Evolutionary conservation across 1,140 invertebrate genomes (phyloP), one percentile per base, ranked within the genome.

Genomic region (Tetranychus cinnabarinus): DNA sequence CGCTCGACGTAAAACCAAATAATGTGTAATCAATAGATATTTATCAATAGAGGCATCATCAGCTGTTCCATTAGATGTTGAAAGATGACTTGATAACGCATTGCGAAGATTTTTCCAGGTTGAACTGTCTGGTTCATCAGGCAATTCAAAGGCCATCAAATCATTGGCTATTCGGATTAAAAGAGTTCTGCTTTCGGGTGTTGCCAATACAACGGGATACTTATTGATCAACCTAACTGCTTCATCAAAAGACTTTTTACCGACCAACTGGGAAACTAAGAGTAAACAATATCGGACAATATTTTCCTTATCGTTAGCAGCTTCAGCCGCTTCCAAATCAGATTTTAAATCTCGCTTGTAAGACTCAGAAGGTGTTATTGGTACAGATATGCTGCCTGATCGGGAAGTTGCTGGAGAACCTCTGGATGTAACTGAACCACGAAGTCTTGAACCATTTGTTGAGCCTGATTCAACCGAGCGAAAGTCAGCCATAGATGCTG

Each of bases 11-110:
- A 62, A 35, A 10, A 31, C 10, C 8, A 64, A 34, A 50, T 52
- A 64, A 57, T 64, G 63, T 10, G 56, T 48, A 3, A 64, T 56
- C 0, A 64, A 33, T 15, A 64, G 31, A 48, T 59, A 56, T 42
- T 62, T 62, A 52, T 62, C 63, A 34, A 64, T 37, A 6, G 23
- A 7, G 31, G 59, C 37, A 23, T 39, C 42, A 39, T 59, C 46
- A 8, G 10, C 8, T 56, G 34, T 10, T 13, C 33, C 55, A 13
- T 34, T 7, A 34, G 39, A 62, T 12, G 42, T 15, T 10, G 33
- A 34, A 6, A 61, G 15, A 3, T 63, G 15, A 46, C 56, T 47
- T 8, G 23, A 45, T 0, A 64, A 62, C 36, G 34, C 50, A 39
- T 64, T 37, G 10, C 63, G 46, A 13, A 62, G 45, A 10, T 8